Evolutionary conservation across 2,113 vertebrate genomes (phyloP), one percentile per base, ranked within the genome.

Genomic region (Pluvianellus socialis): DNA sequence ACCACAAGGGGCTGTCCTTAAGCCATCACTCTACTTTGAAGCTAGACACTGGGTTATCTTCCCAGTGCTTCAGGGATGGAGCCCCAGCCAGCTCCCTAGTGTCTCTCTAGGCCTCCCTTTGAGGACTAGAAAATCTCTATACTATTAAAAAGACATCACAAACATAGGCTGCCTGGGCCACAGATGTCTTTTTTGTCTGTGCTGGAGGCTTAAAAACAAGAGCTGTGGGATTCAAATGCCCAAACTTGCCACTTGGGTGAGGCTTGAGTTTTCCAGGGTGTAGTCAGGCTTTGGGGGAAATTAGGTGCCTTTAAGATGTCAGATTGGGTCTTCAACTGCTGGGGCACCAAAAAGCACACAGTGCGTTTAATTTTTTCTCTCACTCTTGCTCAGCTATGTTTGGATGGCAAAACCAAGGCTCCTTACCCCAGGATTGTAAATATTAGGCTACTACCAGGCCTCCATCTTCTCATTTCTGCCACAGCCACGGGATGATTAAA

Each of bases 61-160:
- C 55, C 55, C 24, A 5, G 17, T 4, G 13, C 3, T 0, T 6
- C 0, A 3, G 24, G 30, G 30, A 38, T 3, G 2, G 56, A 56
- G 44, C n/a, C 27, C 10, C 50, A 53, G 50, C 15, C 59, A 79
- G 44, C 27, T 66, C n/a, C 22, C 0, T 15, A 12, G 23, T 28
- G 10, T 42, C n/a, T 47, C 63, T 66, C 50, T 26, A 42, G 56
- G 24, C 23, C 19, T 62, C 15, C 19, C 22, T 33, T 53, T 68
- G 40, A 2, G 38, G 61, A 58, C 56, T 26, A 82, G 65, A 52
- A 56, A 42, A 27, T 59, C n/a, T 59, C 42, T 38, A 8, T 40
- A 8, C 24, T 35, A 12, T 35, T 58, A 63, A 71, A 42, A 84
- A 24, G n/a, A 40, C 15, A 26, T 24, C 10, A 45, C 35, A 73